Percentiles rank a stretch among this genome's conserved stretches.
Evolutionary conservation across 92 coral and sea anemone species (phyloP).

Genomic region (Metridium senile): DNA sequence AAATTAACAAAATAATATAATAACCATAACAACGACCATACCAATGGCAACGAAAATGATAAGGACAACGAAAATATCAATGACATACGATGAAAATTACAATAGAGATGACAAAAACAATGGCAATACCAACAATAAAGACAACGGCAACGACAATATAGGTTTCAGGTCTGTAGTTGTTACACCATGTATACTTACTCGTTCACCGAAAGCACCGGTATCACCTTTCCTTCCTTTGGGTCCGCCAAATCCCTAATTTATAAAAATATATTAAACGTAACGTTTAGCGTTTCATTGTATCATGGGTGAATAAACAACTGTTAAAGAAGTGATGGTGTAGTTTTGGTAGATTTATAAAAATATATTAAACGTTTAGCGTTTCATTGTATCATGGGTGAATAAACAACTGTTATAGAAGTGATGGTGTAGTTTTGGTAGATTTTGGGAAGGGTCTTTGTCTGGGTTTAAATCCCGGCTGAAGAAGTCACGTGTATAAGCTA

Average conservation of each 20-base stretch:
- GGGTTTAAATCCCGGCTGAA: no score
- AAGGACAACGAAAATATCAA: background rate
- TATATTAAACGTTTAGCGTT: background rate
- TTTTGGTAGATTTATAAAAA: no score
- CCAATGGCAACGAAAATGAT: background rate
- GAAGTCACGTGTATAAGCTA: no score
- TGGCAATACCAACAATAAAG: no score
- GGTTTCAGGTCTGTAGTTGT: no score
- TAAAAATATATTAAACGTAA: background rate
- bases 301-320: no score
- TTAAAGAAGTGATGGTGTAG: background rate
- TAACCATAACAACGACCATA: background rate
- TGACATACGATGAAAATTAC: background rate
- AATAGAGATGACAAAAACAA: background rate
- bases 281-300: background rate
- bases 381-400: no score
- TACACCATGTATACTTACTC: constrained; percentile 51
- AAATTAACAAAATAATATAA: background rate
- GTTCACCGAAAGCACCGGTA: constrained; percentile 61
- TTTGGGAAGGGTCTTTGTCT: no score
- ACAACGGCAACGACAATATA: no score
- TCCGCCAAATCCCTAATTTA: constrained; percentile 54
- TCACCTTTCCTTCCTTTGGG: constrained; percentile 69
- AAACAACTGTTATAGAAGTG: background rate
- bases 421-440: background rate